Conservation (phyloP, 2,888 invertebrate species). For the Erebia ligea region DNA sequence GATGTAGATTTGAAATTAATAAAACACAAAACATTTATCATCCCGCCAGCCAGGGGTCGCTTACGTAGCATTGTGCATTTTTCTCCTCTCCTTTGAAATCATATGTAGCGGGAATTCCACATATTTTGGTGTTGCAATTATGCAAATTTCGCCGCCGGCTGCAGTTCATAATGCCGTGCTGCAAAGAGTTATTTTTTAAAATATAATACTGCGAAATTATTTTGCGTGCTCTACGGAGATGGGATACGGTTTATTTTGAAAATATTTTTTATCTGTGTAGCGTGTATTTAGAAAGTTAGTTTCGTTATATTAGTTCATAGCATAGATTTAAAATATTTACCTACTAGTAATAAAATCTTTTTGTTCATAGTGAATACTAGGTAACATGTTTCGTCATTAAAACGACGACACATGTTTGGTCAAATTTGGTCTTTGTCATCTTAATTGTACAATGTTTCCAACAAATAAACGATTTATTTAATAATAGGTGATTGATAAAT, state of each 20-base stretch:
- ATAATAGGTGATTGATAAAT: no score
- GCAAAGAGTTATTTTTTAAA: constrained; percentile 21
- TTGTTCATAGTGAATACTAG: no score
- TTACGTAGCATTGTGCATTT: constrained; percentile 6
- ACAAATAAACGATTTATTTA: no score
- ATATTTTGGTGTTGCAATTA: constrained; percentile 25
- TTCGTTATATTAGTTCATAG: no score
- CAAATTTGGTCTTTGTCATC: no score
- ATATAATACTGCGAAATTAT: constrained; percentile 21
- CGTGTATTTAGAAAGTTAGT: no score
- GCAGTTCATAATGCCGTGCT: constrained; percentile 7
- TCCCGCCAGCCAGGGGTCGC: neutral
- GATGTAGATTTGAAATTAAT: neutral
- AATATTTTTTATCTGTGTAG: neutral
- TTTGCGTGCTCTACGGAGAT: neutral
- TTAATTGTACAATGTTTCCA: no score
- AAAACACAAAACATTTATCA: neutral
- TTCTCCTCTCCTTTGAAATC: constrained; percentile 18
- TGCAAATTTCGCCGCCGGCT: constrained; percentile 12
- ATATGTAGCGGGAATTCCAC: constrained; percentile 17
- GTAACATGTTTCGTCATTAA: no score
- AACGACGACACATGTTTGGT: no score
- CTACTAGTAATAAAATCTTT: no score
- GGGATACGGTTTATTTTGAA: neutral
- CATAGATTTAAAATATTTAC: no score